Evolutionary conservation across 1,140 invertebrate species (phyloP).

Genomic region (Euborellia annulipes): DNA sequence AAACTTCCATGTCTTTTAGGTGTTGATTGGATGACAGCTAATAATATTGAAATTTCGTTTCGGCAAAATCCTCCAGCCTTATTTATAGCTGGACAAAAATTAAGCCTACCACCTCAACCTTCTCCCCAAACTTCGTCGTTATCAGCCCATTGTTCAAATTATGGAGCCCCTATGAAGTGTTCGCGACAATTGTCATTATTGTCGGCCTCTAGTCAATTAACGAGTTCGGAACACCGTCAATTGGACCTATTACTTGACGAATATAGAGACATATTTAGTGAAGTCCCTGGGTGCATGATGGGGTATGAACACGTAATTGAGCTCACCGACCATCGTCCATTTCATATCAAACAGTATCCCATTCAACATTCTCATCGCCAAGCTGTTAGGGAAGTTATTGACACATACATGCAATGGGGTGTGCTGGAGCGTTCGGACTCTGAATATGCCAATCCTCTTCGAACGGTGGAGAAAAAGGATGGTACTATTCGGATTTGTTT

Average conservation of each 20-base stretch:
- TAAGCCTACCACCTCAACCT: not conserved
- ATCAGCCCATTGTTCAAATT: no score
- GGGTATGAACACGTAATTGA: conserved; percentile 3
- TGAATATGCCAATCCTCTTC: conserved; percentile 22
- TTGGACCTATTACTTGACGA: not conserved
- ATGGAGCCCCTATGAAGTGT: not conserved
- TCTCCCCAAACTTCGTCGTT: not conserved
- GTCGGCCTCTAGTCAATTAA: not conserved
- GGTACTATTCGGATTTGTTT: conserved; percentile 20
- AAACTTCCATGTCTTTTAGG: not conserved
- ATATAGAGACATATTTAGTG: not conserved
- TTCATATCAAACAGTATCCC: conserved; percentile 12
- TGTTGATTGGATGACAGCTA: not conserved
- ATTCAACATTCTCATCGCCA: conserved; percentile 11
- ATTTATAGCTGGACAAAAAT: not conserved
- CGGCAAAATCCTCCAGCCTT: not conserved
- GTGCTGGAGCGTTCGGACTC: conserved; percentile 18
- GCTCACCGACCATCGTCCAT: conserved; percentile 1
- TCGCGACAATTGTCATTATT: not conserved
- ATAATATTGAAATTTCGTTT: not conserved
- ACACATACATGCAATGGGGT: conserved; percentile 13
- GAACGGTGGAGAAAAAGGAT: conserved; percentile 19
- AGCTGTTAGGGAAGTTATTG: conserved; percentile 11
- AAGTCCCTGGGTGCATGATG: not conserved
- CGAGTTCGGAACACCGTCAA: not conserved